A percentile compares a stretch with the other conserved stretches of the same genome.
Evolutionary conservation across 1,140 invertebrate species (phyloP).

Genomic region (Drosophila ohnishii): DNA sequence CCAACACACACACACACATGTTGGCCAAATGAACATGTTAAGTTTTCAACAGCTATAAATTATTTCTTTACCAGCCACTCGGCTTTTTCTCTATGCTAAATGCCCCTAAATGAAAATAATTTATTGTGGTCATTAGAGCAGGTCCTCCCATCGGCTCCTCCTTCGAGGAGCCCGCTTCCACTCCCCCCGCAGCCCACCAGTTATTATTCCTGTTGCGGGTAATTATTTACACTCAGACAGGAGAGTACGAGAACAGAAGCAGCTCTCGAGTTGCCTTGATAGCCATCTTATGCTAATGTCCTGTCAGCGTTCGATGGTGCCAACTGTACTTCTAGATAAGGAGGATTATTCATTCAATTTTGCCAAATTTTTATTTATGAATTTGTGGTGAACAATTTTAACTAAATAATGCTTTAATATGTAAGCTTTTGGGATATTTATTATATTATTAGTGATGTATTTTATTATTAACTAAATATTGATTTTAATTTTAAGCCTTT

Average conservation of each 20-base stretch:
- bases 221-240: slow-evolving; percentile 43
- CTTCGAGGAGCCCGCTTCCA: not conserved
- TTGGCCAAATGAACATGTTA: slow-evolving; percentile 77
- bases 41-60: slow-evolving; percentile 80
- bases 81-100: slow-evolving; percentile 70
- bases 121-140: slow-evolving; percentile 74
- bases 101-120: slow-evolving; percentile 79
- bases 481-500: no score
- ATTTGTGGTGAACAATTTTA: not conserved
- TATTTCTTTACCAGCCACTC: slow-evolving; percentile 73
- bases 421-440: not conserved
- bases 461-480: no score
- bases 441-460: not conserved
- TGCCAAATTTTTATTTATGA: not conserved
- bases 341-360: not conserved
- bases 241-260: slow-evolving; percentile 9
- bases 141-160: slow-evolving; percentile 16
- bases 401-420: not conserved
- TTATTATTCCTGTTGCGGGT: slow-evolving; percentile 25
- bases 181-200: not conserved
- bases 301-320: slow-evolving; percentile 16
- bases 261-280: slow-evolving; percentile 10
- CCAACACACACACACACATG: slow-evolving; percentile 57
- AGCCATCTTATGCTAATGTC: slow-evolving; percentile 19
- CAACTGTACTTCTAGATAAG: slow-evolving; percentile 14